Evolutionary conservation across 2,113 vertebrate genomes (phyloP).

Genomic region (Alligator mississippiensis): DNA sequence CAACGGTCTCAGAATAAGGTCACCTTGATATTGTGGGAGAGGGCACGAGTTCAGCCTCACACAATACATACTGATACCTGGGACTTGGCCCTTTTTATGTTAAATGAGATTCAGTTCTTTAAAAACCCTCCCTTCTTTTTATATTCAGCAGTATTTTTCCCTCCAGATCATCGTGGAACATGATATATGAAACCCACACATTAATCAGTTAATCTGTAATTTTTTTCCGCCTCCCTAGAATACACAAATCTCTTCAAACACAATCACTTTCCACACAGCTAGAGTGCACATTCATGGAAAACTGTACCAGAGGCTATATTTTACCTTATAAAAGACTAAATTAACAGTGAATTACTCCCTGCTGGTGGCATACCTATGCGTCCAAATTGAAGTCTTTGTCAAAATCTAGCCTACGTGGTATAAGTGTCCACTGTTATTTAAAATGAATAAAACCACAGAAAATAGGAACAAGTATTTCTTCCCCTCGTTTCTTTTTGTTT

Average conservation of each 20-base stretch:
- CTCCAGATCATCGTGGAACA: not conserved
- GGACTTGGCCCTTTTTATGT: not conserved
- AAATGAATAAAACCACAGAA: not conserved
- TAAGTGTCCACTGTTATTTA: not conserved
- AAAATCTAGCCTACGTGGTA: not conserved
- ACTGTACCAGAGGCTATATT: not conserved
- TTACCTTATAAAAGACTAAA: conserved; percentile 11
- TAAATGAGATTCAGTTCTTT: not conserved
- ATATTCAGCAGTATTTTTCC: not conserved
- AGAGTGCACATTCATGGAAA: not conserved
- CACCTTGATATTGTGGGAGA: not conserved
- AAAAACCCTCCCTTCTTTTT: not conserved
- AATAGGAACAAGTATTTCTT: not conserved
- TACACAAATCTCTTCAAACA: not conserved
- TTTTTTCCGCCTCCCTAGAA: not conserved
- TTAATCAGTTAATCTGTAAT: not conserved
- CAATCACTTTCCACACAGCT: not conserved
- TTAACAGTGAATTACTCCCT: conserved; percentile 5
- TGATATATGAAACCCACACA: not conserved
- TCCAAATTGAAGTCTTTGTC: not conserved
- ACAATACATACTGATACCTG: not conserved
- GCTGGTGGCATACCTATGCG: not conserved
- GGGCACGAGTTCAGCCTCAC: not conserved
- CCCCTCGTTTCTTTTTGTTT: not conserved
- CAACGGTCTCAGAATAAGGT: conserved; percentile 3